These are phyloP conservation scores for Anarhynchus alexandrinus DNA, from an alignment of 2,113 vertebrate genomes.

Conservation along the genomic window DNA sequence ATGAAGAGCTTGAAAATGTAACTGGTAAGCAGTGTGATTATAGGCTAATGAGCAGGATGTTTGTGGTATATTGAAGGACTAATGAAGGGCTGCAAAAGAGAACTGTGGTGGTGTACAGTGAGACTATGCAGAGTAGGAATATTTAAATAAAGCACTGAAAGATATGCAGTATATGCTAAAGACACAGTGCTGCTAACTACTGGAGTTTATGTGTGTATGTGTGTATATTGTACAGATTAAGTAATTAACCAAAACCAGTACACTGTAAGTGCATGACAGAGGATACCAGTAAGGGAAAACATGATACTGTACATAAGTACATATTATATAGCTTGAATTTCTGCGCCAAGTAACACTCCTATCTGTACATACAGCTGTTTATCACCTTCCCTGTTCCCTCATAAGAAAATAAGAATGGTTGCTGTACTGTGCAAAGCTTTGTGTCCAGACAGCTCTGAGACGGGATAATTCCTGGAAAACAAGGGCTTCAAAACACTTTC, in stretches of 20 bases:
- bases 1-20: constrained; percentile 4
- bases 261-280: background rate
- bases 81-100: constrained; percentile 23
- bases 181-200: background rate
- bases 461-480: background rate
- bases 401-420: background rate
- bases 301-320: fast-evolving
- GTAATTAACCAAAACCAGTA: background rate
- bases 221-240: background rate
- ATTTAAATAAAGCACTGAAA: background rate
- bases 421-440: fast-evolving
- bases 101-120: background rate
- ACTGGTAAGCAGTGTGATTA: background rate
- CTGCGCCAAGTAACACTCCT: background rate
- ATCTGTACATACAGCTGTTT: background rate
- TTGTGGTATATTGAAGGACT: constrained; percentile 19
- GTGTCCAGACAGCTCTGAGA: background rate
- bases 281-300: background rate
- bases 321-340: background rate
- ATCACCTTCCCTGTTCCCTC: background rate
- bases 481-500: background rate
- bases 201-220: background rate
- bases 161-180: background rate
- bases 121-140: background rate
- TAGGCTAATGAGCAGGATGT: constrained; percentile 13